Evolutionary conservation across 2,888 invertebrate genomes (phyloP).

Genomic region (Cryptus viduatorius): DNA sequence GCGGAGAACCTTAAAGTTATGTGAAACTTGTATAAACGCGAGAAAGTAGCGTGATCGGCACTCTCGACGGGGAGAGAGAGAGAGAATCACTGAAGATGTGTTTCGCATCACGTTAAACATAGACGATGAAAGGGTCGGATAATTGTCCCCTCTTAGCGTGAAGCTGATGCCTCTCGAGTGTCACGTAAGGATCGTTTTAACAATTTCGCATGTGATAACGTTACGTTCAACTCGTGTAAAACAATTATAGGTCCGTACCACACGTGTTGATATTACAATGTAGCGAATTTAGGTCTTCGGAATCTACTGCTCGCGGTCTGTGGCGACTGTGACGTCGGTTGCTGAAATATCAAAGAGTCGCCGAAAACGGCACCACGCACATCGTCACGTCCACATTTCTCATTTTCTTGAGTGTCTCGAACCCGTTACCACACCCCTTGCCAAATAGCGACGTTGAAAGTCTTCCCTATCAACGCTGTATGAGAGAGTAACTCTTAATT

Average conservation of each 20-base stretch:
- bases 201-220: background rate
- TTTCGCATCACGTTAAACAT: too few species aligned
- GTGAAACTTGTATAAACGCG: too few species aligned
- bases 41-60: too few species aligned
- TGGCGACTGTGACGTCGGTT: background rate
- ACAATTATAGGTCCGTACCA: background rate
- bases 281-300: background rate
- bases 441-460: background rate
- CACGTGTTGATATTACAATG: background rate
- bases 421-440: background rate
- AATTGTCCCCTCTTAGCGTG: background rate
- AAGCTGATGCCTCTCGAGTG: background rate
- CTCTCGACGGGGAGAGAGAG: too few species aligned
- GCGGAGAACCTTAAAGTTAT: too few species aligned
- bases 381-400: background rate
- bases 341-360: background rate
- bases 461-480: background rate
- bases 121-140: background rate
- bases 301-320: background rate
- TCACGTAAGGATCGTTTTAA: background rate
- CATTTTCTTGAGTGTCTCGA: conserved; percentile 3
- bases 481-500: background rate
- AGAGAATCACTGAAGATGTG: too few species aligned
- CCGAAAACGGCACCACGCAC: background rate
- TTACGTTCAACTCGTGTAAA: background rate